Conservation (phyloP, 2,888 invertebrate genomes). For the Nemurella pictetii region DNA sequence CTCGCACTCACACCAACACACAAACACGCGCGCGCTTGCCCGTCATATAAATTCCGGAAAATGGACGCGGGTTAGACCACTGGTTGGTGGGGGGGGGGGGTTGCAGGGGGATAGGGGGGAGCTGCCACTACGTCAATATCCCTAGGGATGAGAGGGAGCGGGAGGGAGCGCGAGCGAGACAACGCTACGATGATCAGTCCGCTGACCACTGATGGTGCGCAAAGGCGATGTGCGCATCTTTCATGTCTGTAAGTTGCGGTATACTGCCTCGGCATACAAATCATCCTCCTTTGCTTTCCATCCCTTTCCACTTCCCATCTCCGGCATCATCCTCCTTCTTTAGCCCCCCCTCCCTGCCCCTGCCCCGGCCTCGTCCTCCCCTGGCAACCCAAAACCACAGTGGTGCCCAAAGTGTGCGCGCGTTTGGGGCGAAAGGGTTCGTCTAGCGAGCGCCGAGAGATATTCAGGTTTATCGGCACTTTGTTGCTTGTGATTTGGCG, state of each 20-base stretch:
- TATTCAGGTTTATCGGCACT: conserved; percentile 1
- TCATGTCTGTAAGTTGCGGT: conserved; percentile 29
- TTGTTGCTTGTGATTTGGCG: background rate
- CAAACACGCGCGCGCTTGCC: conserved; percentile 49
- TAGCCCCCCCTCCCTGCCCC: conserved; percentile 2
- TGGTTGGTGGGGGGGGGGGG: conserved; percentile 31
- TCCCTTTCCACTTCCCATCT: background rate
- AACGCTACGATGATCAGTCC: conserved; percentile 41
- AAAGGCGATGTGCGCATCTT: conserved; percentile 30
- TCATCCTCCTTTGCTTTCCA: conserved; percentile 33
- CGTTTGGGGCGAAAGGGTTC: conserved; percentile 9
- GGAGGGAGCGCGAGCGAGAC: conserved; percentile 39
- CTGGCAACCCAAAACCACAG: conserved; percentile 35
- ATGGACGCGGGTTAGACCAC: conserved; percentile 49
- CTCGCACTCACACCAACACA: conserved; percentile 32
- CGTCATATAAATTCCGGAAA: conserved; percentile 56
- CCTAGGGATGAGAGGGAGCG: conserved; percentile 36
- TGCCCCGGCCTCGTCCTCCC: conserved; percentile 1
- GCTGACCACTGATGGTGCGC: conserved; percentile 29
- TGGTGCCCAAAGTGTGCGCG: conserved; percentile 32
- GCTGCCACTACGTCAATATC: conserved; percentile 41
- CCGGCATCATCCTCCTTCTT: conserved; percentile 8
- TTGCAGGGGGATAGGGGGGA: too few species aligned
- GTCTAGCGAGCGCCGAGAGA: background rate
- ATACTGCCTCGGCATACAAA: conserved; percentile 32